These are phyloP conservation scores for Uria lomvia DNA, from an alignment of 2,113 vertebrate species.

Conservation along the genomic window DNA sequence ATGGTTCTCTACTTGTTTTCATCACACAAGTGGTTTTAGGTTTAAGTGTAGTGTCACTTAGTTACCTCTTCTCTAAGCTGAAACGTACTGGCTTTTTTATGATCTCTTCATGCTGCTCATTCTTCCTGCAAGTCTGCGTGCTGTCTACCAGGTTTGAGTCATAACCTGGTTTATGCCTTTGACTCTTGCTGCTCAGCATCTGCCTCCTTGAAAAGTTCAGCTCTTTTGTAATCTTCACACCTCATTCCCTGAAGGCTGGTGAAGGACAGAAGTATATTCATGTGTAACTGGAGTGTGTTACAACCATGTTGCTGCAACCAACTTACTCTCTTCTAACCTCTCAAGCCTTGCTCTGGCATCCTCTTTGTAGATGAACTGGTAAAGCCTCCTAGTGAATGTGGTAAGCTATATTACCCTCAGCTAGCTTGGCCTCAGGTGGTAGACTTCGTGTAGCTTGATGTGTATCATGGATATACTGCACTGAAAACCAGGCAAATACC, in stretches of 20 bases:
- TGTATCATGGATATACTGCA: background rate
- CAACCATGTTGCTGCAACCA: background rate
- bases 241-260: background rate
- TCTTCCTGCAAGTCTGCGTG: background rate
- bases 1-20: background rate
- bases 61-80: background rate
- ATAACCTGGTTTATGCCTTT: background rate
- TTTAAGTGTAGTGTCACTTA: background rate
- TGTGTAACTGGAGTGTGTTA: background rate
- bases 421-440: background rate
- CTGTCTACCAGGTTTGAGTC: background rate
- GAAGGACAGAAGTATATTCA: background rate
- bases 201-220: background rate
- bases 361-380: background rate
- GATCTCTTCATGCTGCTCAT: background rate
- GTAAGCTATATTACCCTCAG: background rate
- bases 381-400: background rate
- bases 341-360: background rate
- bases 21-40: background rate
- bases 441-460: background rate
- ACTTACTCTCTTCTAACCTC: background rate
- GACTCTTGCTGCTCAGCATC: background rate
- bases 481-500: background rate
- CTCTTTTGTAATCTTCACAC: background rate
- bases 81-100: rapidly evolving